These are phyloP conservation scores for Trematomus bernacchii DNA, from an alignment of 2,797 vertebrate genomes.

Conservation along the genomic window DNA sequence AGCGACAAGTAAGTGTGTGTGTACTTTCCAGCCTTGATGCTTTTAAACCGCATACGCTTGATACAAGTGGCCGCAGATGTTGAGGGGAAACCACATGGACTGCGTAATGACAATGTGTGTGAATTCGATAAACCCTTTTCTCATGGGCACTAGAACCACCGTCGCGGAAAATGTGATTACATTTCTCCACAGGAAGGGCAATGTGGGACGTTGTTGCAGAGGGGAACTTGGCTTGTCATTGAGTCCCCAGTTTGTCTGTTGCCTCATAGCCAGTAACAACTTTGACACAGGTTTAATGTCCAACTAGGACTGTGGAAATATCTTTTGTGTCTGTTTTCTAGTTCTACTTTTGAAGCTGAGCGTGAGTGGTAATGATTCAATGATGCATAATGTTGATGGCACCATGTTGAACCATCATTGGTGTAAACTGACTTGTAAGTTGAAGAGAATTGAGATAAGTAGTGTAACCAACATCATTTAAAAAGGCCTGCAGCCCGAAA, in stretches of 20 bases:
- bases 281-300: conserved; percentile 32
- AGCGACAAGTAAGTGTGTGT: conserved; percentile 36
- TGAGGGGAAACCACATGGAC: conserved; percentile 62
- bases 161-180: conserved; percentile 84
- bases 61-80: conserved; percentile 74
- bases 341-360: conserved; percentile 30
- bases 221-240: conserved; percentile 49
- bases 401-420: conserved; percentile 35
- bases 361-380: conserved; percentile 52
- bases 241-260: conserved; percentile 38
- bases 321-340: conserved; percentile 5
- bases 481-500: conserved; percentile 23
- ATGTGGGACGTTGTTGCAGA: conserved; percentile 39
- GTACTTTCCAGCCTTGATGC: conserved; percentile 51
- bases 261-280: conserved; percentile 27
- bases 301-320: background rate
- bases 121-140: conserved; percentile 83
- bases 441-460: conserved; percentile 28
- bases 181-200: conserved; percentile 66
- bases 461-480: background rate
- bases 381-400: conserved; percentile 36
- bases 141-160: conserved; percentile 70
- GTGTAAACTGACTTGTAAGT: conserved; percentile 32
- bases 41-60: conserved; percentile 61
- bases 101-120: conserved; percentile 77